Evolutionary conservation across 2,797 vertebrate genomes (phyloP).

Genomic region (Hoplostethus mediterraneus): DNA sequence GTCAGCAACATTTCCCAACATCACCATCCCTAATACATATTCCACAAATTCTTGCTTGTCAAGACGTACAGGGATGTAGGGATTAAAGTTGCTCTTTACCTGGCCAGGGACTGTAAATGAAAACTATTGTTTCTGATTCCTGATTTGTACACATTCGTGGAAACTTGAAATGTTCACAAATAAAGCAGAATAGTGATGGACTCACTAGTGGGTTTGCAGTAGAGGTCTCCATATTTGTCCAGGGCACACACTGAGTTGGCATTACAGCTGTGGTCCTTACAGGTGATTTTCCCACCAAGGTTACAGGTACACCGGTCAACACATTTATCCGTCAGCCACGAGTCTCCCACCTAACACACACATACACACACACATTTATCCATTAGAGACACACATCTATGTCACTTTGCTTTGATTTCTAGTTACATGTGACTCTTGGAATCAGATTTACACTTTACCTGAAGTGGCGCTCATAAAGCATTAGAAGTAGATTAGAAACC

Average conservation of each 20-base stretch:
- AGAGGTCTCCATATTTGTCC: slow-evolving; percentile 72
- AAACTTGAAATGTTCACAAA: not conserved
- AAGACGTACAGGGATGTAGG: too few species aligned
- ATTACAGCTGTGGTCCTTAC: slow-evolving; percentile 73
- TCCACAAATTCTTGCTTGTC: too few species aligned
- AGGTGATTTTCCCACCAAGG: slow-evolving; percentile 64
- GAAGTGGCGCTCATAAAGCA: too few species aligned
- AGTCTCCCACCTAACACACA: slow-evolving; percentile 82
- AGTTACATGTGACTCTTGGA: too few species aligned
- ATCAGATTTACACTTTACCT: too few species aligned
- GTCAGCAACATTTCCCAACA: too few species aligned
- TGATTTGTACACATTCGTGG: not conserved
- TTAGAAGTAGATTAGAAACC: too few species aligned
- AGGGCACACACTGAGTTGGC: slow-evolving; percentile 76
- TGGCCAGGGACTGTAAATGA: not conserved
- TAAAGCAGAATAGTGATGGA: not conserved
- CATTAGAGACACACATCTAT: not conserved
- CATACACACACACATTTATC: not conserved
- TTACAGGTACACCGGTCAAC: slow-evolving; percentile 78
- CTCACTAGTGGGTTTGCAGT: slow-evolving; percentile 85
- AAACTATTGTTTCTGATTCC: too few species aligned
- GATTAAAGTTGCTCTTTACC: not conserved
- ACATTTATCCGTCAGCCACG: slow-evolving; percentile 84
- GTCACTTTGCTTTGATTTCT: too few species aligned
- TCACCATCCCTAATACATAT: too few species aligned